Conservation (phyloP, 2,113 vertebrate genomes). For the Corvus hawaiiensis region DNA sequence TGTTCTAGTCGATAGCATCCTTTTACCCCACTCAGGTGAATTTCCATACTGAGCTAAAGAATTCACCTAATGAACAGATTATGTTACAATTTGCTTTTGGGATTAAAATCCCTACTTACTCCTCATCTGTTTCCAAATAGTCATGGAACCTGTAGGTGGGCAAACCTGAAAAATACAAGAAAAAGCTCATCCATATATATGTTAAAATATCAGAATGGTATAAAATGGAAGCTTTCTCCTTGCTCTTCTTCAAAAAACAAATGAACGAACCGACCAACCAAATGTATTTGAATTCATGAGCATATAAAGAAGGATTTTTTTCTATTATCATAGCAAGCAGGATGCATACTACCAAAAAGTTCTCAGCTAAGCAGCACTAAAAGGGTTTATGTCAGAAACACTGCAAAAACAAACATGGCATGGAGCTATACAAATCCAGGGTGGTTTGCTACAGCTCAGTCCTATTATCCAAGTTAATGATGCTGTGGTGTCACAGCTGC, state of each 20-base stretch:
- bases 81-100: not conserved
- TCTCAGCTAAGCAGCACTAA: slow-evolving; percentile 2
- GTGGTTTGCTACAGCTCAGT: not conserved
- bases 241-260: not conserved
- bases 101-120: not conserved
- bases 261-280: not conserved
- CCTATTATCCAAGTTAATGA: not conserved
- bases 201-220: not conserved
- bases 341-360: not conserved
- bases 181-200: not conserved
- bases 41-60: not conserved
- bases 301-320: not conserved
- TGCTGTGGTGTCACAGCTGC: not conserved
- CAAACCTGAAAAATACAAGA: not conserved
- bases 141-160: not conserved
- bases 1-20: not conserved
- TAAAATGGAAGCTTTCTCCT: not conserved
- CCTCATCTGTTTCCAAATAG: not conserved
- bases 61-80: not conserved
- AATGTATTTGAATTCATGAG: not conserved
- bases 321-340: slow-evolving; percentile 2
- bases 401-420: not conserved
- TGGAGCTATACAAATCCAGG: not conserved
- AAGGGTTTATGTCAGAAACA: not conserved
- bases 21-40: not conserved